Evolutionary conservation across 2,888 invertebrate genomes (phyloP).

Genomic region (Erannis defoliaria): DNA sequence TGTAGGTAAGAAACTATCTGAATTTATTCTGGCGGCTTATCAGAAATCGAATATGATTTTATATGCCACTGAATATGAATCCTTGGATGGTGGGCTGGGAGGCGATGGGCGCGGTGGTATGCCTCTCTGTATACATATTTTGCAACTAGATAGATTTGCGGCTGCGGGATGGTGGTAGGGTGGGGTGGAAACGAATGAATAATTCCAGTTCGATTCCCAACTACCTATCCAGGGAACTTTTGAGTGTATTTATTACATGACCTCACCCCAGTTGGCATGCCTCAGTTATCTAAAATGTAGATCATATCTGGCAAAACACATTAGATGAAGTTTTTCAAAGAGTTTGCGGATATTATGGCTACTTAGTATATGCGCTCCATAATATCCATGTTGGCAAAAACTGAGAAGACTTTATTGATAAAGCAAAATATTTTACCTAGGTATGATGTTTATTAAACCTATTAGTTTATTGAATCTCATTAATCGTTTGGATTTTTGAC

Average conservation of each 20-base stretch:
- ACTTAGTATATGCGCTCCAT: no score
- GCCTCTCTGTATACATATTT: constrained; percentile 63
- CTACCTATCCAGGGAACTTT: constrained; percentile 31
- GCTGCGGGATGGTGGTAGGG: constrained; percentile 41
- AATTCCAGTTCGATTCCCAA: constrained; percentile 41
- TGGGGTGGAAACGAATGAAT: constrained; percentile 45
- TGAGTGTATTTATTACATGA: constrained; percentile 30
- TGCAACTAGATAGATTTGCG: constrained; percentile 60
- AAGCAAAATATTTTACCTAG: no score
- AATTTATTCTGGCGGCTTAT: constrained; percentile 56
- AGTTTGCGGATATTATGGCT: not conserved
- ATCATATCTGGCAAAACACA: not conserved
- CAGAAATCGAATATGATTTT: constrained; percentile 71
- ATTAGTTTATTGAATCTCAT: not conserved
- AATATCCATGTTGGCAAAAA: no score
- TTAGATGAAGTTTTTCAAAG: not conserved
- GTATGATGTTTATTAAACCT: not conserved
- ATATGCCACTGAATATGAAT: constrained; percentile 78
- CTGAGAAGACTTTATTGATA: no score
- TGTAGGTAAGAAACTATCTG: constrained; percentile 10
- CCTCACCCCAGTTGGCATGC: not conserved
- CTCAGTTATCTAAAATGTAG: not conserved
- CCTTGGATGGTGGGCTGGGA: constrained; percentile 47
- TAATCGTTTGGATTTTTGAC: not conserved
- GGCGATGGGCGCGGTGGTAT: constrained; percentile 8